Evolutionary conservation across 2,888 invertebrate genomes (phyloP), one percentile per base, ranked within the genome.

Genomic region (Scaptodrosophila latifasciaeformis): DNA sequence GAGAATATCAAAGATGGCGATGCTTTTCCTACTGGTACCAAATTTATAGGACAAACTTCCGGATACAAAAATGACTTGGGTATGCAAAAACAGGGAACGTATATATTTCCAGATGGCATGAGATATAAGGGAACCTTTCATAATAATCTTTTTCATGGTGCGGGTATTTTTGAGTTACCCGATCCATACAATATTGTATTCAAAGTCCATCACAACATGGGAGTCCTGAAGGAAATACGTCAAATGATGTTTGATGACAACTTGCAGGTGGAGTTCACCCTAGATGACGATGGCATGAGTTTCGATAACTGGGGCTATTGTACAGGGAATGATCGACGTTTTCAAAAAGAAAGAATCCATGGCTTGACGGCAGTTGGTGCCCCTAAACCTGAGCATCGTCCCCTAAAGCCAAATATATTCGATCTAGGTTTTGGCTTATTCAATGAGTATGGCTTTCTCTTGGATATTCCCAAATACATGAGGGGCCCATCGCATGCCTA

Each of bases 241-340:
- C 15, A 46, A 0, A 64, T 74, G 4, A 18, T 9, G 3, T 74
- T 74, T 12, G 42, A 5, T 7, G 79, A 74, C 17, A 9, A 31
- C 0, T 43, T 78, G 19, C 7, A n/a, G 0, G 57, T 78, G n/a
- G 35, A 61, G 0, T 63, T 71, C 87, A 88, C 71, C 0, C 0
- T 51, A 12, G 15, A 35, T 0, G 10, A 42, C 0, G 21, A 40
- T 1, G 5, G 6, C 0, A 24, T 71, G 0, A 43, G 15, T 17
- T 65, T 77, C 12, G 42, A 87, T 0, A 84, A 88, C 52, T 93
- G 93, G 92, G 82, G 86, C 4, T 94, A 93, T 76, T 93, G 93
- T 84, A 86, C 79, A 49, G 85, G 86, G 80, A 88, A 89, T 4
- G 91, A 91, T 72, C 87, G 92, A 70, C 88, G 91, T 88, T 91